Conservation (phyloP, 2,888 invertebrate genomes). For the Saturnia pavonia region DNA sequence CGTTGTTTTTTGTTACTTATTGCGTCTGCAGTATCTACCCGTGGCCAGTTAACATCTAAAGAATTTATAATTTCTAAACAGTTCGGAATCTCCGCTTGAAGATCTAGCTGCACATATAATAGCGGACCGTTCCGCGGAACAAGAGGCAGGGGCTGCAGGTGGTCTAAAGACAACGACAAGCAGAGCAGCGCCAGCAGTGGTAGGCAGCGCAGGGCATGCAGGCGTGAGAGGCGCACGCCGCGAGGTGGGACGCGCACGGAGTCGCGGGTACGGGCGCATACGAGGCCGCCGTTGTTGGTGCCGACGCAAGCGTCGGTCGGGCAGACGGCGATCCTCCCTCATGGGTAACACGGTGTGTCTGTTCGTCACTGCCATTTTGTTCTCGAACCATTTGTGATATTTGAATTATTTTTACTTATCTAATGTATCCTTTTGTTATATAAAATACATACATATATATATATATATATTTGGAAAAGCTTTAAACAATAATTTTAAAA, state of each 20-base stretch:
- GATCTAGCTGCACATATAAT: constrained; percentile 70
- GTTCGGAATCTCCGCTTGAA: constrained; percentile 68
- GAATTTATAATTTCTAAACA: constrained; percentile 32
- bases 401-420: neutral
- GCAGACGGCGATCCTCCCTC: constrained; percentile 70
- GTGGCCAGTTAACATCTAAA: neutral
- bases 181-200: constrained; percentile 29
- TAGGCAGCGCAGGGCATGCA: constrained; percentile 41
- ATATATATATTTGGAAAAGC: no score
- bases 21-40: neutral
- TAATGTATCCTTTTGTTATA: neutral
- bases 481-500: no score
- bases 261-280: constrained; percentile 68
- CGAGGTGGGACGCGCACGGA: constrained; percentile 60
- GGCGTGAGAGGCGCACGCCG: constrained; percentile 46
- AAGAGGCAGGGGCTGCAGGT: constrained; percentile 36
- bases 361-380: constrained; percentile 59
- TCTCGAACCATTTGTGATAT: constrained; percentile 37
- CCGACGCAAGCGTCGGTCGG: constrained; percentile 71
- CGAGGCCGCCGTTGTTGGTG: constrained; percentile 70
- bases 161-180: constrained; percentile 38
- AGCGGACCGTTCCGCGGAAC: constrained; percentile 68
- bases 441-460: neutral
- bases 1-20: neutral
- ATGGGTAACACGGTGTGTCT: constrained; percentile 81